Percentiles rank a stretch among this genome's conserved stretches.
Evolutionary conservation across 2,113 vertebrate species (phyloP).

Genomic region (Odontesthes bonariensis): DNA sequence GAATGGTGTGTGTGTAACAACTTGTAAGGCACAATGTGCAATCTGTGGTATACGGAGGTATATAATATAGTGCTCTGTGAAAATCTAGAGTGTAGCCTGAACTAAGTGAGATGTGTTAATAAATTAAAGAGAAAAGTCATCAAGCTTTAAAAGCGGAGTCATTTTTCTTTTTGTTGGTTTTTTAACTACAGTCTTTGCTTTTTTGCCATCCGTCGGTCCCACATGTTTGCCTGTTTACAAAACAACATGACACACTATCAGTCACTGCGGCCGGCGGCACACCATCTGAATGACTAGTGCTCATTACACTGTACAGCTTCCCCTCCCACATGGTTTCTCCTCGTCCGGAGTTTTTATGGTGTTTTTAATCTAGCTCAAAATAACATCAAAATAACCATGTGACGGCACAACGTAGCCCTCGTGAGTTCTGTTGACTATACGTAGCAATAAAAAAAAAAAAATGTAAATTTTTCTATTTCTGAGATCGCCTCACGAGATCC

Average conservation of each 20-base stretch:
- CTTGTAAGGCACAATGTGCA: neutral
- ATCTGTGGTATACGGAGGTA: neutral
- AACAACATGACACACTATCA: slow-evolving; percentile 53
- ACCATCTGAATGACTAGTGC: slow-evolving; percentile 51
- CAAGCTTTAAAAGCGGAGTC: neutral
- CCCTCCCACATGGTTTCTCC: slow-evolving; percentile 52
- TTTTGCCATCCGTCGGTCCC: slow-evolving; percentile 17
- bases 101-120: neutral
- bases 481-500: neutral
- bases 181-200: neutral
- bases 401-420: neutral
- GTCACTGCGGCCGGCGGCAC: slow-evolving; percentile 36
- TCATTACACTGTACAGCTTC: slow-evolving; percentile 34
- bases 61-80: neutral
- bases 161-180: neutral
- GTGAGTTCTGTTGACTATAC: slow-evolving; percentile 6
- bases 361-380: neutral
- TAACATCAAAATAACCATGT: neutral
- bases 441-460: neutral
- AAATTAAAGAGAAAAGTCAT: neutral
- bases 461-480: neutral
- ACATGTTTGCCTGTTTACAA: slow-evolving; percentile 49
- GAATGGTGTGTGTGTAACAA: slow-evolving; percentile 17
- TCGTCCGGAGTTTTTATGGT: neutral
- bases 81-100: neutral